Conservation (phyloP, 2,113 vertebrate genomes). For the Dissostichus mawsoni region DNA sequence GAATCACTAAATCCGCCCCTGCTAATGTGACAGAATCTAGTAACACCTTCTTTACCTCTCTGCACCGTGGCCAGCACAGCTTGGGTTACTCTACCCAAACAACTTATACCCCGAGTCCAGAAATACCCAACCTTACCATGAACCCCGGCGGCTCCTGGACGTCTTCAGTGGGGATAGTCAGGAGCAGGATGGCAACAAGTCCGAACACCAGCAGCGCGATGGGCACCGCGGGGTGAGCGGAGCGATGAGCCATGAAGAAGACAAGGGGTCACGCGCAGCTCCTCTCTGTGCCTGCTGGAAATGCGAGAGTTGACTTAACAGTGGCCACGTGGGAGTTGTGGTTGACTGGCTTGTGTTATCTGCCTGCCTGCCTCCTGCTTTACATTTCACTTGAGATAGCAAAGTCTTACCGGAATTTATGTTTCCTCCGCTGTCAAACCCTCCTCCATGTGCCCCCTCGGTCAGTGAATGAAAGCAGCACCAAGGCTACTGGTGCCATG, state of each 20-base stretch:
- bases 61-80: not conserved
- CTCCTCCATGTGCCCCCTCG: constrained; percentile 9
- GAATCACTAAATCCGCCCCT: too few relatives aligned
- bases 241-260: constrained; percentile 67
- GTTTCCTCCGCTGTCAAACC: not conserved
- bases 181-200: constrained; percentile 86
- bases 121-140: constrained; percentile 84
- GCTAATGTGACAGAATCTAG: too few relatives aligned
- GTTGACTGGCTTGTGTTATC: constrained; percentile 11
- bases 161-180: constrained; percentile 85
- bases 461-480: constrained; percentile 29
- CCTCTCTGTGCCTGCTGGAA: not conserved
- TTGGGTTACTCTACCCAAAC: constrained; percentile 1
- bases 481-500: constrained; percentile 61
- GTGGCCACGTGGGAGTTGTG: constrained; percentile 2
- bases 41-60: not conserved
- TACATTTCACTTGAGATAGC: constrained; percentile 52
- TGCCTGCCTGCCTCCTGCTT: constrained; percentile 47
- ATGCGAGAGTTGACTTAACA: not conserved
- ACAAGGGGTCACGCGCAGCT: not conserved
- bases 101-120: not conserved
- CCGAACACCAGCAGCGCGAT: constrained; percentile 83
- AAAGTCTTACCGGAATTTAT: constrained; percentile 28
- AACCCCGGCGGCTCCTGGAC: constrained; percentile 81
- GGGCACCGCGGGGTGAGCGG: constrained; percentile 63